A percentile compares a stretch with the other conserved stretches of the same genome.
Conservation (phyloP, 1,140 invertebrate genomes). For the Bathynomus jamesi region DNA sequence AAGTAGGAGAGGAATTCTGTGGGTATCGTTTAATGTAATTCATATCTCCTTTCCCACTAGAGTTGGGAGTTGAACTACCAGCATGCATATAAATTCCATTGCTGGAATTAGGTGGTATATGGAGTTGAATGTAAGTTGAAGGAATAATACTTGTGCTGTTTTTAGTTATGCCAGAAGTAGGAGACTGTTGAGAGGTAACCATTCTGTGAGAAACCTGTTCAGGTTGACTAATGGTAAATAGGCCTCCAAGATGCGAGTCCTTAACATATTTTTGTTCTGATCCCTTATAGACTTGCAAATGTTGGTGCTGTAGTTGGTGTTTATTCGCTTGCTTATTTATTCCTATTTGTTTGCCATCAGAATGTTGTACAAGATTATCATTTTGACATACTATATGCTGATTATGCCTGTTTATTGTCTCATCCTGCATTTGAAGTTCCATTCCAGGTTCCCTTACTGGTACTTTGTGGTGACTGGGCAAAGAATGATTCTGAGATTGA, state of each 20-base stretch:
- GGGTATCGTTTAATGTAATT: slow-evolving; percentile 3
- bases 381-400: background rate
- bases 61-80: background rate
- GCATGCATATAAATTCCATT: slow-evolving; percentile 4
- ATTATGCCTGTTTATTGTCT: background rate
- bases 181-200: background rate
- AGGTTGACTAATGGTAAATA: background rate
- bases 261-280: background rate
- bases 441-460: background rate
- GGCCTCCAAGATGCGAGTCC: background rate
- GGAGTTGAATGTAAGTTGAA: background rate
- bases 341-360: background rate
- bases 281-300: background rate
- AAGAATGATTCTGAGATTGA: background rate
- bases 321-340: background rate
- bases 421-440: background rate
- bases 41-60: background rate
- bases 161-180: background rate
- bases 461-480: background rate
- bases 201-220: background rate
- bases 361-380: background rate
- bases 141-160: background rate
- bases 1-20: slow-evolving; percentile 11
- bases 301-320: background rate
- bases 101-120: slow-evolving; percentile 1